Conservation (phyloP, 2,888 invertebrate species). For the Ganaspis brasiliensis region DNA sequence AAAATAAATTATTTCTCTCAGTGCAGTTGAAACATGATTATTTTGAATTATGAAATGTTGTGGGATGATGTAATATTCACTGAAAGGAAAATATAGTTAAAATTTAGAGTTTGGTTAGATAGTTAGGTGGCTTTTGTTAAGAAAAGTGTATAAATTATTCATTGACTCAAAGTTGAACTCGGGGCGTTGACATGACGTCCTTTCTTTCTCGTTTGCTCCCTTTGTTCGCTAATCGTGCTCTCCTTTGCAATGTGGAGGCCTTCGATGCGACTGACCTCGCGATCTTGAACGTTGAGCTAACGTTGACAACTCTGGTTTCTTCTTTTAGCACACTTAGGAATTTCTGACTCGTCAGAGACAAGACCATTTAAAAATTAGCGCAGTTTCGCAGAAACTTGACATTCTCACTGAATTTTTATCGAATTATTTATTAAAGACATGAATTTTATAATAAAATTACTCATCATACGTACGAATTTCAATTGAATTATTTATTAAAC, state of each 20-base stretch:
- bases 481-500: too few species aligned
- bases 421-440: too few species aligned
- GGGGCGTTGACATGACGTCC: constrained; percentile 31
- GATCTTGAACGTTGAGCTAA: constrained; percentile 50
- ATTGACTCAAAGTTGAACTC: background rate
- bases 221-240: constrained; percentile 17
- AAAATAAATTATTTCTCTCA: background rate
- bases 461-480: too few species aligned
- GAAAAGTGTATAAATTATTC: background rate
- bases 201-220: constrained; percentile 31
- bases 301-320: constrained; percentile 41
- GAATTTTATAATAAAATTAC: too few species aligned
- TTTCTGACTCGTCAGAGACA: constrained; percentile 31
- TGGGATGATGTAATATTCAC: background rate
- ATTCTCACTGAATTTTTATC: background rate
- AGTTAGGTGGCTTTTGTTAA: background rate
- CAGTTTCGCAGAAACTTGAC: background rate
- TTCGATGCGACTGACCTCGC: constrained; percentile 55
- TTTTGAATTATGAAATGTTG: background rate
- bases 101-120: background rate
- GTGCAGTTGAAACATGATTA: background rate
- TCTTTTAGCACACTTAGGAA: constrained; percentile 24
- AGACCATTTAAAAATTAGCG: too few species aligned
- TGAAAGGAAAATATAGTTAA: background rate
- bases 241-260: constrained; percentile 3